A percentile compares a stretch with the other conserved stretches of the same genome.
Conservation (phyloP, 2,797 vertebrate species). For the Mus spretus region DNA sequence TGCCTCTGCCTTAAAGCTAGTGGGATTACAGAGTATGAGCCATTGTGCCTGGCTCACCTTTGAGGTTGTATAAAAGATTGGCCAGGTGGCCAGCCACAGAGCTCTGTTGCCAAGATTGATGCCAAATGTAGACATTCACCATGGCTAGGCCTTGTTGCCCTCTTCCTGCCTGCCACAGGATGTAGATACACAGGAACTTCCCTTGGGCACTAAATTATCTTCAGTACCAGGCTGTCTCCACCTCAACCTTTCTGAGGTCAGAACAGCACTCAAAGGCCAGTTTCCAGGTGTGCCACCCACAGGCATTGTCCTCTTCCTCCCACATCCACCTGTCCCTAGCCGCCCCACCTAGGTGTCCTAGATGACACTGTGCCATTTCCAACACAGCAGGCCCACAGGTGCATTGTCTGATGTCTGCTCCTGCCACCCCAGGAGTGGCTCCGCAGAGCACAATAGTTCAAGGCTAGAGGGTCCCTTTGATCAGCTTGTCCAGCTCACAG, state of each 20-base stretch:
- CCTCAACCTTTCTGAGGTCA: neutral
- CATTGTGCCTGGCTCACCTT: neutral
- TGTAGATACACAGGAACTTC: accelerated
- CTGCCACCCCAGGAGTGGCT: neutral
- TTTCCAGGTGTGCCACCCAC: neutral
- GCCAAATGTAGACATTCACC: neutral
- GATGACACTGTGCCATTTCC: neutral
- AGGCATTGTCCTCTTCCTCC: neutral
- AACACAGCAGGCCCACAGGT: neutral
- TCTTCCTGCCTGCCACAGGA: neutral
- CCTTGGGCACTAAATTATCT: accelerated
- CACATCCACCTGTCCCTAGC: neutral
- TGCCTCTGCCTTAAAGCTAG: neutral
- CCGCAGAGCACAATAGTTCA: neutral
- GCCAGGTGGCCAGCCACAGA: neutral
- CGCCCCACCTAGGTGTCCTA: neutral
- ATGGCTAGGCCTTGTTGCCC: neutral
- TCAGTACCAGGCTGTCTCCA: accelerated
- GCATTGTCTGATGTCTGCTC: neutral
- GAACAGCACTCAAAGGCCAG: neutral
- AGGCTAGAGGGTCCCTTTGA: neutral
- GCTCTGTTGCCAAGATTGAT: neutral
- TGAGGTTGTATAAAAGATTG: accelerated
- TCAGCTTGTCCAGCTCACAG: neutral
- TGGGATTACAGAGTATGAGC: neutral